Evolutionary conservation across 23 tunicate genomes (phyloP).

Genomic region (Diplosoma virens): DNA sequence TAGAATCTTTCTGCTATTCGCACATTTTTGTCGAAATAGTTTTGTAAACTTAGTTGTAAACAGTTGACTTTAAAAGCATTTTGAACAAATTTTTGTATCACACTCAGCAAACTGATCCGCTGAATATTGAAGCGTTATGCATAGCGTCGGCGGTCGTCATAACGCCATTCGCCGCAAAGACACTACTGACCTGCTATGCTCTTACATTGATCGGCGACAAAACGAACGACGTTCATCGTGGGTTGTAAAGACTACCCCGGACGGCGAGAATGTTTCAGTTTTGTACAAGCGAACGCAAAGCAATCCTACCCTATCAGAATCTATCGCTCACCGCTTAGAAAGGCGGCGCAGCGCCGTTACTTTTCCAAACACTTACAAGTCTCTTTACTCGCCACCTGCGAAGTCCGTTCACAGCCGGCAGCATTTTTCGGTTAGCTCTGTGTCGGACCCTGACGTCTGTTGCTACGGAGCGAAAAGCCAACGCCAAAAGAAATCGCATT

Average conservation of each 20-base stretch:
- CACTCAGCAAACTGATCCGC: no score
- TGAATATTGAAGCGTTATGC: no score
- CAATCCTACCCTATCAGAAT: conserved; percentile 40
- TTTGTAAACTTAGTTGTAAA: no score
- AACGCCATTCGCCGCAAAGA: conserved; percentile 15
- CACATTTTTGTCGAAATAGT: no score
- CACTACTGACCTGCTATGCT: conserved; percentile 5
- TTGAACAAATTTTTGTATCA: no score
- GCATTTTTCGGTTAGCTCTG: conserved; percentile 26
- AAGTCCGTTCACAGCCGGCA: background rate
- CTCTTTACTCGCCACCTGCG: conserved; percentile 2
- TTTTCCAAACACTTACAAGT: conserved; percentile 74
- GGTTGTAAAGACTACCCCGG: background rate
- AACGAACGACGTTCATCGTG: conserved; percentile 10
- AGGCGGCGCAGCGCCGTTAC: conserved; percentile 94
- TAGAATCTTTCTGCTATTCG: no score
- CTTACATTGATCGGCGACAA: conserved; percentile 9
- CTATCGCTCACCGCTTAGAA: conserved; percentile 41
- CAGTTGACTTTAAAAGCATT: no score
- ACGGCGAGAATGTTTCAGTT: conserved; percentile 37
- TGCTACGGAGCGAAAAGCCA: conserved; percentile 18
- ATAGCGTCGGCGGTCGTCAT: background rate
- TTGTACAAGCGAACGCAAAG: conserved; percentile 54
- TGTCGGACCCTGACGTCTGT: conserved; percentile 7
- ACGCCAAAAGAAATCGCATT: conserved; percentile 2